A percentile compares a stretch with the other conserved stretches of the same genome.
These are phyloP conservation scores for Propithecus perrieri DNA, from an alignment of 2,797 vertebrate species.

Conservation along the genomic window DNA sequence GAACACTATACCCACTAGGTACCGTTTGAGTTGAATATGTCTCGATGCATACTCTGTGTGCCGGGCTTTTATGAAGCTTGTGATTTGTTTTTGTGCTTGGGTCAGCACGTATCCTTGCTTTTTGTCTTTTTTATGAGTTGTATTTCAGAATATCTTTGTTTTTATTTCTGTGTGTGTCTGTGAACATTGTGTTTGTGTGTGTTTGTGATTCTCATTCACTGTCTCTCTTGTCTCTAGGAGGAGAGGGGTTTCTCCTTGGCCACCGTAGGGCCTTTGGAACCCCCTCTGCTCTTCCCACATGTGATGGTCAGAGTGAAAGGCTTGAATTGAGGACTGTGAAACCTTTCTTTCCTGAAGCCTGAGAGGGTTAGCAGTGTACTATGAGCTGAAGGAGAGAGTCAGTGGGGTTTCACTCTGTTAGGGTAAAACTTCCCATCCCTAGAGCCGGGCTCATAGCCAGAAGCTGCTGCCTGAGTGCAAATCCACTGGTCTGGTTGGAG, in stretches of 20 bases:
- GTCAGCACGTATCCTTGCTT: background rate
- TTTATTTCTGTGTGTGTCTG: background rate
- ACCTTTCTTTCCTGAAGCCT: background rate
- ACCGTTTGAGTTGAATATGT: background rate
- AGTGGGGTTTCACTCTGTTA: background rate
- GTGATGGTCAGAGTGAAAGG: background rate
- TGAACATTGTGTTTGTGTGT: background rate
- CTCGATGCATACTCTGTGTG: background rate
- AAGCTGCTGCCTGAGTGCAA: background rate
- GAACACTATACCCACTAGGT: background rate
- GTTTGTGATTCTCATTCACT: background rate
- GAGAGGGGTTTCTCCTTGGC: slow-evolving; percentile 20
- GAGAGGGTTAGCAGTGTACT: background rate
- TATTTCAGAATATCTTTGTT: slow-evolving; percentile 44
- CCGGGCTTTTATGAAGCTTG: background rate
- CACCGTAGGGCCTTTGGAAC: background rate
- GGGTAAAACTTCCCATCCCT: background rate
- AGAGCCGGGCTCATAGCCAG: background rate
- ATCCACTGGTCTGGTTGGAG: background rate
- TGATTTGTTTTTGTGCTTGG: slow-evolving; percentile 10
- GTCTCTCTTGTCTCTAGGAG: slow-evolving; percentile 5
- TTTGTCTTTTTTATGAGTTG: background rate
- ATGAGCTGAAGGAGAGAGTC: background rate
- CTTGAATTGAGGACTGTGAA: background rate
- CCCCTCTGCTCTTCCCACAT: background rate